These are phyloP conservation scores for Ectemnius cavifrons DNA, from an alignment of 2,888 invertebrate species.

Conservation along the genomic window DNA sequence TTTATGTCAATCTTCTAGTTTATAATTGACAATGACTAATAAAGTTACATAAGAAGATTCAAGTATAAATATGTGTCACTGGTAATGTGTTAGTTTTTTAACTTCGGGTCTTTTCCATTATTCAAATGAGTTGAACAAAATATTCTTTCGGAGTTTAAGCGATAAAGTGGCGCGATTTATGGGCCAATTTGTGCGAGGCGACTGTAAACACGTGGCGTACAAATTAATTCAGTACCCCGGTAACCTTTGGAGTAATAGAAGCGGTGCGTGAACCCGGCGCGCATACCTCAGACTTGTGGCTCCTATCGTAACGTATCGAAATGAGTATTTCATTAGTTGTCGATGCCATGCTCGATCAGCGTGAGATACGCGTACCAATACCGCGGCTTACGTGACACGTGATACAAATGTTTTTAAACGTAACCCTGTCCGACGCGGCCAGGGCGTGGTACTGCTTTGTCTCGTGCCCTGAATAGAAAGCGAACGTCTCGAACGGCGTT, in stretches of 20 bases:
- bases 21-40: too few relatives aligned
- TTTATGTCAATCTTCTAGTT: too few relatives aligned
- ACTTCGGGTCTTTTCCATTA: too few relatives aligned
- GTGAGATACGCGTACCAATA: constrained; percentile 56
- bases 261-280: not conserved
- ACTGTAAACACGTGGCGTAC: not conserved
- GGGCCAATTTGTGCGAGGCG: too few relatives aligned
- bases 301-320: constrained; percentile 8
- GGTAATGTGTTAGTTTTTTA: too few relatives aligned
- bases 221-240: not conserved
- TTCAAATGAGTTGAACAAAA: too few relatives aligned
- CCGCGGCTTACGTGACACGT: constrained; percentile 63
- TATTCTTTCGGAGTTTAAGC: too few relatives aligned
- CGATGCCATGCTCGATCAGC: constrained; percentile 22
- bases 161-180: too few relatives aligned
- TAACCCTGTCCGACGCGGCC: constrained; percentile 53
- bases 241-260: not conserved
- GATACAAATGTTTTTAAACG: constrained; percentile 52
- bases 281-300: not conserved
- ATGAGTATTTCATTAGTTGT: constrained; percentile 19
- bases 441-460: constrained; percentile 61
- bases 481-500: constrained; percentile 27
- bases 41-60: too few relatives aligned
- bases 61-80: too few relatives aligned
- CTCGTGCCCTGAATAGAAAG: constrained; percentile 58